Conservation (phyloP, 2,797 vertebrate genomes). For the Numenius phaeopus region DNA sequence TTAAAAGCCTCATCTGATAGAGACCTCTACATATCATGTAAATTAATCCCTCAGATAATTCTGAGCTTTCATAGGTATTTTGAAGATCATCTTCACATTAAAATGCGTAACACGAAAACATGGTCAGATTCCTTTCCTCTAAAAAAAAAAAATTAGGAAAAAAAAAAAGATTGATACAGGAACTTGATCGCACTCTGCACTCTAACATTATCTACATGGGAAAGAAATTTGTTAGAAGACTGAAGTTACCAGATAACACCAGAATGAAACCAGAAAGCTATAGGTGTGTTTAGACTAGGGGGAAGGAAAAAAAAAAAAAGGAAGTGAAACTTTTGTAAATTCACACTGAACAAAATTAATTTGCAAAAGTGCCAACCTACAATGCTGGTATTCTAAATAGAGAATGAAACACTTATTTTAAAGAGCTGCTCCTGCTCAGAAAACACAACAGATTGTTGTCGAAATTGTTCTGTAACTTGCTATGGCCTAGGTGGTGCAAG, state of each 20-base stretch:
- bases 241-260: background rate
- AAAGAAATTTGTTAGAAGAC: background rate
- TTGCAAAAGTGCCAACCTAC: background rate
- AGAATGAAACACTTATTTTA: background rate
- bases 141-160: background rate
- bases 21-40: background rate
- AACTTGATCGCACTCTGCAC: background rate
- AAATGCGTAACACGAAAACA: background rate
- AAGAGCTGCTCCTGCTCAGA: background rate
- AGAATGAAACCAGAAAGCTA: background rate
- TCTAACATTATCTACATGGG: background rate
- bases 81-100: background rate
- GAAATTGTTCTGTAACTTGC: background rate
- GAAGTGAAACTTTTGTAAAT: background rate
- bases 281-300: background rate
- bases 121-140: background rate
- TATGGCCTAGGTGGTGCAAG: background rate
- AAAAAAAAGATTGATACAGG: background rate
- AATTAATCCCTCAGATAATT: background rate
- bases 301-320: background rate
- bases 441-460: background rate
- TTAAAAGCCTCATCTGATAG: background rate
- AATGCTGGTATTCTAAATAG: background rate
- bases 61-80: background rate
- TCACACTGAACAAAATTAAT: background rate